A percentile compares a stretch with the other conserved stretches of the same genome.
phyloP scores from a whole-genome alignment of 2,888 invertebrate genomes.

The Bombylius major region DNA sequence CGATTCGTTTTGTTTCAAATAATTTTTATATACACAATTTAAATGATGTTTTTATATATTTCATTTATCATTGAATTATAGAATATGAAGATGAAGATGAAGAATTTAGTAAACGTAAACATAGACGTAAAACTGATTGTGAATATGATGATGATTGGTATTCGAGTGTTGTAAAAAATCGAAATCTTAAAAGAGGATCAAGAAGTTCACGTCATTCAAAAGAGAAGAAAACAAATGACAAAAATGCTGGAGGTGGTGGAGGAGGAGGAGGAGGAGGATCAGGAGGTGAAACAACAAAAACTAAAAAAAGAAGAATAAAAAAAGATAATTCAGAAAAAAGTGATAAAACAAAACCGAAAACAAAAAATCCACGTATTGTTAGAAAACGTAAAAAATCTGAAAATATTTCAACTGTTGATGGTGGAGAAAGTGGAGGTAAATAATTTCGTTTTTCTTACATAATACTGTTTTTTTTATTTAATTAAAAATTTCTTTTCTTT shows the following conservation, averaged over 20 bases:
- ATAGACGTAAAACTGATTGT: conserved; percentile 31
- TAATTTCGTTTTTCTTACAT: not conserved
- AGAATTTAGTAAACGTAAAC: conserved; percentile 27
- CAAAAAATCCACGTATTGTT: not conserved
- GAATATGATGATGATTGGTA: conserved; percentile 38
- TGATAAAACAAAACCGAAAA: not conserved
- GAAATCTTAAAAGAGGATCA: conserved; percentile 10
- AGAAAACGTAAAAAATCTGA: not conserved
- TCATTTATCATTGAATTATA: conserved; percentile 3
- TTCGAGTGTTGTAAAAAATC: conserved; percentile 19
- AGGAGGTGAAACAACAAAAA: not conserved
- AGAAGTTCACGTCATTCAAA: conserved; percentile 13
- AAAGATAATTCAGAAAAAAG: no score
- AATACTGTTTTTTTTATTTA: not conserved
- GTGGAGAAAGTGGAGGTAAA: not conserved
- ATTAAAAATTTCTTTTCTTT: not conserved
- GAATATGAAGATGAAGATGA: conserved; percentile 32
- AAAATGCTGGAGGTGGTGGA: conserved; percentile 20
- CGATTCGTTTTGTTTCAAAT: not conserved
- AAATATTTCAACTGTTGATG: not conserved
- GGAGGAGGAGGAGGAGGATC: not conserved
- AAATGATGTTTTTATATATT: not conserved
- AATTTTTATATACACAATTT: not conserved
- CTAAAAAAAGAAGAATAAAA: not conserved
- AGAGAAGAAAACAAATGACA: conserved; percentile 17